A percentile compares a stretch with the other conserved stretches of the same genome.
These are phyloP conservation scores for Heliconius cydno DNA, from an alignment of 2,888 invertebrate species.

Conservation along the genomic window DNA sequence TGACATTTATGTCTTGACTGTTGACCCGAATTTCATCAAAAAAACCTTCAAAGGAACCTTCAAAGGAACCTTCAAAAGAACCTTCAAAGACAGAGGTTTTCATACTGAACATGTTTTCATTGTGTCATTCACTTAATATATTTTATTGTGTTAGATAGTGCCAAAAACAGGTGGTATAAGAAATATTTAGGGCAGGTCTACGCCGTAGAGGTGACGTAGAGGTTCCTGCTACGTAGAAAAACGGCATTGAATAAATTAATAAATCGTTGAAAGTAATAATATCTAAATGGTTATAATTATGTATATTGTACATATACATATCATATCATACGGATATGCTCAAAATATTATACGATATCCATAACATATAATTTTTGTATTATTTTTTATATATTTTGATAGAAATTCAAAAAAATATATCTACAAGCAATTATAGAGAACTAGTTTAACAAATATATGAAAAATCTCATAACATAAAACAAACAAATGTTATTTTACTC, in stretches of 20 bases:
- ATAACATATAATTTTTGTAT: too few species aligned
- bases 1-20: constrained; percentile 41
- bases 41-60: constrained; percentile 31
- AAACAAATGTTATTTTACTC: not conserved
- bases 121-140: constrained; percentile 25
- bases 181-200: not conserved
- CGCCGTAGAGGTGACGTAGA: not conserved
- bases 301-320: too few species aligned
- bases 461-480: not conserved
- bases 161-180: not conserved
- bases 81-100: not conserved
- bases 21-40: constrained; percentile 34
- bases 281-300: too few species aligned
- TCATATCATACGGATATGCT: too few species aligned
- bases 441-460: not conserved
- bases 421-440: not conserved
- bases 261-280: too few species aligned
- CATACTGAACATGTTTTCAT: constrained; percentile 45
- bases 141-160: not conserved
- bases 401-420: not conserved
- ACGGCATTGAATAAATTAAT: not conserved
- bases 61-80: constrained; percentile 31
- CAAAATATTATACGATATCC: too few species aligned
- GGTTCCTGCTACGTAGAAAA: not conserved
- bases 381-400: too few species aligned